These are phyloP conservation scores for Pycnomerus fuliginosus DNA, from an alignment of 2,888 invertebrate species.

Conservation along the genomic window DNA sequence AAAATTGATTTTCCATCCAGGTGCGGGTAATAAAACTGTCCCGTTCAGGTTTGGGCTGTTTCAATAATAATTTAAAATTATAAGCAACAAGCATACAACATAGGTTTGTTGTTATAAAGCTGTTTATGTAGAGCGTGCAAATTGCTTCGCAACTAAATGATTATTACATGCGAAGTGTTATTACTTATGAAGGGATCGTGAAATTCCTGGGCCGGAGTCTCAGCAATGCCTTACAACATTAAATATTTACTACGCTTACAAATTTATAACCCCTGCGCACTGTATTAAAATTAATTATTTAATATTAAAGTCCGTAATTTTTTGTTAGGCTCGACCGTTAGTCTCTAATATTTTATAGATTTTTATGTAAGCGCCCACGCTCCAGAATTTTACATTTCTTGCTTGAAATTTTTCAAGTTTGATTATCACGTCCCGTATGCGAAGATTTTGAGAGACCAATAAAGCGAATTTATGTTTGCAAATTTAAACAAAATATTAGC, in stretches of 20 bases:
- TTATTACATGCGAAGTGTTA: conserved; percentile 50
- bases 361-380: conserved; percentile 41
- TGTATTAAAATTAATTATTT: conserved; percentile 63
- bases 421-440: no score
- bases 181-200: conserved; percentile 44
- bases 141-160: conserved; percentile 50
- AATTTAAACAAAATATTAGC: conserved; percentile 51
- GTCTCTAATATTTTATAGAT: conserved; percentile 38
- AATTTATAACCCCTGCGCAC: conserved; percentile 53
- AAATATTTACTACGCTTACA: conserved; percentile 50
- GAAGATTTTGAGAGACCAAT: no score
- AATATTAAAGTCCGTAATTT: conserved; percentile 61
- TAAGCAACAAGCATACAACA: conserved; percentile 42
- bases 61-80: conserved; percentile 24
- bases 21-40: conserved; percentile 10
- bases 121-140: conserved; percentile 47
- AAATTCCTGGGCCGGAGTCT: conserved; percentile 45
- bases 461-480: conserved; percentile 45
- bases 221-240: conserved; percentile 46
- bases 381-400: no score
- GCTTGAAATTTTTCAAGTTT: no score
- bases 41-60: no score
- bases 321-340: conserved; percentile 48
- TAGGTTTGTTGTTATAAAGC: conserved; percentile 45
- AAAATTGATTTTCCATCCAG: neutral